These are phyloP conservation scores for Volucella inanis DNA, from an alignment of 2,888 invertebrate genomes.

Conservation along the genomic window DNA sequence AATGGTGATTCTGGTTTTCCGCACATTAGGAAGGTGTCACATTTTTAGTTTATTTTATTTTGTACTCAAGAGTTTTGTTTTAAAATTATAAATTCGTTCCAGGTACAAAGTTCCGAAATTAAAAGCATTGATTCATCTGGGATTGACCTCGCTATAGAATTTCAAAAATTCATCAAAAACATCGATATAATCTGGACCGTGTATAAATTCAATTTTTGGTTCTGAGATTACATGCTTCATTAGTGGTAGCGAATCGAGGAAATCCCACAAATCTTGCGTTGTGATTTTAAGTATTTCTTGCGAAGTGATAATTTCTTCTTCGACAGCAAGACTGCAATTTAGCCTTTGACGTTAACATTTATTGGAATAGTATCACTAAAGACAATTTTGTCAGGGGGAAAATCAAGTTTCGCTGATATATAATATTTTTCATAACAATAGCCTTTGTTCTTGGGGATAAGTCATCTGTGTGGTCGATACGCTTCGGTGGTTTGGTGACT, in stretches of 20 bases:
- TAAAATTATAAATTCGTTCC: constrained; percentile 31
- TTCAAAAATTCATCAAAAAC: constrained; percentile 57
- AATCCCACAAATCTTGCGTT: constrained; percentile 78
- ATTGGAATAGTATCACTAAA: constrained; percentile 79
- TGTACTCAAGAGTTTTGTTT: constrained; percentile 59
- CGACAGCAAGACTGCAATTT: constrained; percentile 74
- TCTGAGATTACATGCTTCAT: constrained; percentile 76
- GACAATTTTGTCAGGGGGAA: constrained; percentile 76
- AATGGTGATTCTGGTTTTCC: no score
- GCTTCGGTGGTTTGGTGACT: constrained; percentile 30
- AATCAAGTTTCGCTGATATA: constrained; percentile 80
- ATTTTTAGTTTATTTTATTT: no score
- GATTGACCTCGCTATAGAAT: constrained; percentile 64
- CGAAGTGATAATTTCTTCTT: constrained; percentile 67
- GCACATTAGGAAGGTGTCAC: no score
- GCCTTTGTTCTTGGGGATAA: constrained; percentile 77
- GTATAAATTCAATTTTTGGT: constrained; percentile 75
- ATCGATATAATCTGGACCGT: constrained; percentile 44
- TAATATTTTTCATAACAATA: constrained; percentile 78
- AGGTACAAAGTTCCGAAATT: neutral
- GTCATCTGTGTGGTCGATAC: constrained; percentile 30
- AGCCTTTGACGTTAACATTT: constrained; percentile 80
- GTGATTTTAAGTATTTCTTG: constrained; percentile 62
- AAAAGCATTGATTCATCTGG: constrained; percentile 55
- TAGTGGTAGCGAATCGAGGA: constrained; percentile 76